A percentile compares a stretch with the other conserved stretches of the same genome.
These are phyloP conservation scores for Drosophila tropicalis DNA, from an alignment of 1,140 invertebrate species.

Conservation along the genomic window DNA sequence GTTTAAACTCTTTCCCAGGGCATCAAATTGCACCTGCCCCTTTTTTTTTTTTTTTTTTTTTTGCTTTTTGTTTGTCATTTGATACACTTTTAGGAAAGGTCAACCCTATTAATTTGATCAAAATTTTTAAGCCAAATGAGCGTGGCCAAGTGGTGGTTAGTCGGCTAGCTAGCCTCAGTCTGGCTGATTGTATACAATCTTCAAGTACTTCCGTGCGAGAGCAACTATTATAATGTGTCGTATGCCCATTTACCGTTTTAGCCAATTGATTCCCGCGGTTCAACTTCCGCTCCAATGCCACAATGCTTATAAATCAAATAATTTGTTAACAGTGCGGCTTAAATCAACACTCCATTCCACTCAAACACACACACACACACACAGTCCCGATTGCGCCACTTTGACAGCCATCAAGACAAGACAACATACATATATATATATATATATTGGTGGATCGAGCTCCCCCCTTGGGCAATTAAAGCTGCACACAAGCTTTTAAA, in stretches of 20 bases:
- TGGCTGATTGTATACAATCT: slow-evolving; percentile 17
- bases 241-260: slow-evolving; percentile 68
- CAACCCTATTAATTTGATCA: slow-evolving; percentile 17
- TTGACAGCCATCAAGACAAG: slow-evolving; percentile 40
- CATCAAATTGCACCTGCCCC: slow-evolving; percentile 57
- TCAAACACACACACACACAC: neutral
- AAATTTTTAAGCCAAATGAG: slow-evolving; percentile 49
- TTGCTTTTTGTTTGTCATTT: slow-evolving; percentile 47
- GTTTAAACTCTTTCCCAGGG: slow-evolving; percentile 64
- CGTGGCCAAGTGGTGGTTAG: slow-evolving; percentile 45
- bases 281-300: slow-evolving; percentile 70
- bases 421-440: slow-evolving; percentile 30
- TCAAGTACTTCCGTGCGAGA: slow-evolving; percentile 15
- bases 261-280: slow-evolving; percentile 50
- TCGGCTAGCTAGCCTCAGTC: neutral
- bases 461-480: slow-evolving; percentile 71
- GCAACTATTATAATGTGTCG: slow-evolving; percentile 48
- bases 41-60: no score
- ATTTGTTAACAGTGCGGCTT: slow-evolving; percentile 70
- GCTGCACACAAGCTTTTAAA: slow-evolving; percentile 71
- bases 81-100: slow-evolving; percentile 53
- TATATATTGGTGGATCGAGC: slow-evolving; percentile 27
- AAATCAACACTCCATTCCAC: slow-evolving; percentile 62
- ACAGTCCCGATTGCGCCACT: slow-evolving; percentile 48
- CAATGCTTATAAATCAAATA: slow-evolving; percentile 65